Conservation (phyloP, 2,113 vertebrate species). For the Stomatorhinus ivindoensis region DNA sequence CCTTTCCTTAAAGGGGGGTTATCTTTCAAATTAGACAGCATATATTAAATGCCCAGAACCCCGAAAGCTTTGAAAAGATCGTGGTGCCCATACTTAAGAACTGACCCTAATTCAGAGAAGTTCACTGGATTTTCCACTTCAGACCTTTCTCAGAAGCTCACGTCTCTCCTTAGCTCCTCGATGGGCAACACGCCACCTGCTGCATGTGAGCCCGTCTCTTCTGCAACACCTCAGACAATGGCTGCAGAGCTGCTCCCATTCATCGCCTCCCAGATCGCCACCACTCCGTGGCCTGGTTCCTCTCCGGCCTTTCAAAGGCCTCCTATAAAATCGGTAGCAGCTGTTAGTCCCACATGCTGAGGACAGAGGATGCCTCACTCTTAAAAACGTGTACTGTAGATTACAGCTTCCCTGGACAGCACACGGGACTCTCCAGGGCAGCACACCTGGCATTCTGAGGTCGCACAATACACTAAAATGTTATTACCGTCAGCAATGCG, state of each 20-base stretch:
- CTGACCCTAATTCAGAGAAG: not conserved
- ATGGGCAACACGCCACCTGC: not conserved
- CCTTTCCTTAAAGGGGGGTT: slow-evolving; percentile 40
- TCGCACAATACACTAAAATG: not conserved
- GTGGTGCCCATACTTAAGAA: not conserved
- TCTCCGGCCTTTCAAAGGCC: not conserved
- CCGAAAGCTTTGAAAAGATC: not conserved
- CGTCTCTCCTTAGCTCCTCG: not conserved
- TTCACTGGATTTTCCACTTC: not conserved
- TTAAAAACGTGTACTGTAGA: not conserved
- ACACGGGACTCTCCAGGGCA: not conserved
- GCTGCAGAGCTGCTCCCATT: not conserved
- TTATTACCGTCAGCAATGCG: not conserved
- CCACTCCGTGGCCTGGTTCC: not conserved
- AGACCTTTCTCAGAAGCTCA: not conserved
- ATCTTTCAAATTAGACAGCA: slow-evolving; percentile 46
- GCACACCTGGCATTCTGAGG: not conserved
- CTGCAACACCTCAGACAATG: not conserved
- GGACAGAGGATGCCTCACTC: not conserved
- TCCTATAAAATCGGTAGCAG: not conserved
- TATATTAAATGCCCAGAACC: slow-evolving; percentile 57
- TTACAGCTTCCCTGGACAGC: not conserved
- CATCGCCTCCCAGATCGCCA: not conserved
- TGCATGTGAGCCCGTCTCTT: not conserved
- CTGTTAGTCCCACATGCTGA: not conserved